These are phyloP conservation scores for Cyprinodon variegatus DNA, from an alignment of 2,113 vertebrate genomes.

Conservation along the genomic window DNA sequence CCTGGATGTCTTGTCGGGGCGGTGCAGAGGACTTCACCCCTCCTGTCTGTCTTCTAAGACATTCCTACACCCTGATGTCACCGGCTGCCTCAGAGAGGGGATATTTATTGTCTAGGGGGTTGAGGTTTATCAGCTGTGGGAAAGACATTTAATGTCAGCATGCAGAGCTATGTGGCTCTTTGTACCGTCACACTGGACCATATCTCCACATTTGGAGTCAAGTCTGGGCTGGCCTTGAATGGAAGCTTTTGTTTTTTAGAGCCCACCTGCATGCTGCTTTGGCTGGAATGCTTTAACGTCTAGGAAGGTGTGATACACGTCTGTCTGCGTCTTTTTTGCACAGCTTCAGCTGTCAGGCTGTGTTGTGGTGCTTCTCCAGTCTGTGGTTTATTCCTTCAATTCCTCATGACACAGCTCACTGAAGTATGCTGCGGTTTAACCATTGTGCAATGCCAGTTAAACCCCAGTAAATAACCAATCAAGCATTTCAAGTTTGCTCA, in stretches of 20 bases:
- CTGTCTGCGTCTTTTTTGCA: slow-evolving; percentile 25
- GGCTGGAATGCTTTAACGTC: slow-evolving; percentile 32
- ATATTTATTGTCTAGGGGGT: slow-evolving; percentile 64
- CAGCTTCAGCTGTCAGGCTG: neutral
- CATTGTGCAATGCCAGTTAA: slow-evolving; percentile 22
- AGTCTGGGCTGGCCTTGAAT: slow-evolving; percentile 59
- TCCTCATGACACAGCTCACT: slow-evolving; percentile 12
- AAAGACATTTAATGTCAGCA: slow-evolving; percentile 28
- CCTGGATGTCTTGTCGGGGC: neutral
- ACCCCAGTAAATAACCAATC: slow-evolving; percentile 14
- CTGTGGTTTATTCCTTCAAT: slow-evolving; percentile 18
- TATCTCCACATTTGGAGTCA: slow-evolving; percentile 48
- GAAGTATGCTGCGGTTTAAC: slow-evolving; percentile 30
- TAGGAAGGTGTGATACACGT: slow-evolving; percentile 35
- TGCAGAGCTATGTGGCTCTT: slow-evolving; percentile 8
- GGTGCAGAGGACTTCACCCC: neutral
- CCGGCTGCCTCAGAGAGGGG: slow-evolving; percentile 43
- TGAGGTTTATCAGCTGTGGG: slow-evolving; percentile 61
- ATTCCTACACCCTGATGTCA: slow-evolving; percentile 72
- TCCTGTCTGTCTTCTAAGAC: slow-evolving; percentile 31
- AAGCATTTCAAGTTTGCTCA: slow-evolving; percentile 7
- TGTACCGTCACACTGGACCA: slow-evolving; percentile 51
- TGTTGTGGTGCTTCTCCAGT: neutral
- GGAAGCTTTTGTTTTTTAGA: slow-evolving; percentile 20
- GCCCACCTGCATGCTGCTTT: slow-evolving; percentile 44